These are phyloP conservation scores for Yponomeuta plumbellus DNA, from an alignment of 2,888 invertebrate genomes.

Conservation along the genomic window DNA sequence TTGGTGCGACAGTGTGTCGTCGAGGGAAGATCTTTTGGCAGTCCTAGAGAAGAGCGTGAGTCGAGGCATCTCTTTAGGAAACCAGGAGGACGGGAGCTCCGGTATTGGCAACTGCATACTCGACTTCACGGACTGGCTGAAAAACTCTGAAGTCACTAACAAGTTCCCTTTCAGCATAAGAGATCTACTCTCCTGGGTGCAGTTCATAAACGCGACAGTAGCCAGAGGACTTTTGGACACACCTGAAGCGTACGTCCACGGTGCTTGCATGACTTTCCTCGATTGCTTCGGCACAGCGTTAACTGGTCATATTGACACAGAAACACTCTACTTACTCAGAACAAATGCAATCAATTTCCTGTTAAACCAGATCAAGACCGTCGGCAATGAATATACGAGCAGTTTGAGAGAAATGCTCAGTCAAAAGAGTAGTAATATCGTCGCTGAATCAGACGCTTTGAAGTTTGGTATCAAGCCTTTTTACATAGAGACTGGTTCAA, in stretches of 20 bases:
- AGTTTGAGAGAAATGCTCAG: constrained; percentile 43
- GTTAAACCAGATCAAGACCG: constrained; percentile 64
- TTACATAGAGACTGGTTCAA: constrained; percentile 77
- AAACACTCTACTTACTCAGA: constrained; percentile 60
- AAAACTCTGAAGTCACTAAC: constrained; percentile 81
- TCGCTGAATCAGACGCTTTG: constrained; percentile 46
- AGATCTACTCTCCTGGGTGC: constrained; percentile 94
- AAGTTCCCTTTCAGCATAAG: constrained; percentile 92
- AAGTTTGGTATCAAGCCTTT: constrained; percentile 88
- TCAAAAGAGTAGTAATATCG: constrained; percentile 47
- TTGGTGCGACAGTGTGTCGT: constrained; percentile 92
- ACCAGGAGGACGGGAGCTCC: constrained; percentile 70
- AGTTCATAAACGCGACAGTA: constrained; percentile 86
- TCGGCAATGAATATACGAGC: constrained; percentile 53
- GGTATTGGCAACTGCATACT: constrained; percentile 84
- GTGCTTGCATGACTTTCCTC: constrained; percentile 92
- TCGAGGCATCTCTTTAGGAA: constrained; percentile 68
- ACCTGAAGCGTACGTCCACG: constrained; percentile 88
- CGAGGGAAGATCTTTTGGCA: constrained; percentile 82
- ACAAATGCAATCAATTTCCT: constrained; percentile 76
- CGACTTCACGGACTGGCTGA: constrained; percentile 88
- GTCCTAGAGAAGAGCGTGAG: constrained; percentile 89
- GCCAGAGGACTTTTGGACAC: constrained; percentile 59
- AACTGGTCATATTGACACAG: constrained; percentile 81
- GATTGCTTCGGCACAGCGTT: constrained; percentile 93